Conservation (phyloP, 1,140 invertebrate species). For the Drosophila obscura region DNA sequence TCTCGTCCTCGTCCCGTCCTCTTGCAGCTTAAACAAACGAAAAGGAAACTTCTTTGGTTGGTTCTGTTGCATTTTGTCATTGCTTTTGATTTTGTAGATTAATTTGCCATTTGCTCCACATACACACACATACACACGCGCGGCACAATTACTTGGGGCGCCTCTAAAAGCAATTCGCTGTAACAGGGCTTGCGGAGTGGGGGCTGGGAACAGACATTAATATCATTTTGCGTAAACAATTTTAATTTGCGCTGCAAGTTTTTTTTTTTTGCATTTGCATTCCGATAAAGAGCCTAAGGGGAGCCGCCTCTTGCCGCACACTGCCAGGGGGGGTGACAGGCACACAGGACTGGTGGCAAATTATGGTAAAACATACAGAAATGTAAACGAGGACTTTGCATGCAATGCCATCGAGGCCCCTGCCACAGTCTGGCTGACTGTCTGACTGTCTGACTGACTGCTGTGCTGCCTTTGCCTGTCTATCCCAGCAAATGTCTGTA, state of each 20-base stretch:
- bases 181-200: conserved; percentile 22
- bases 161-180: conserved; percentile 74
- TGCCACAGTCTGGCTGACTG: conserved; percentile 18
- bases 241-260: conserved; percentile 67
- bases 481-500: conserved; percentile 12
- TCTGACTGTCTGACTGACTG: too few relatives aligned
- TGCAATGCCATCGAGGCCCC: conserved; percentile 45
- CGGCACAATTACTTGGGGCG: conserved; percentile 43
- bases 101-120: conserved; percentile 44
- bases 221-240: conserved; percentile 77
- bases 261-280: conserved; percentile 67
- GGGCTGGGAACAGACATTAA: conserved; percentile 47
- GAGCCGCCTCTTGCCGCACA: conserved; percentile 26
- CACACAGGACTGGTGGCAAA: conserved; percentile 61
- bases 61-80: not conserved
- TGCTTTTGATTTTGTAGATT: conserved; percentile 1
- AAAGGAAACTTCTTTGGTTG: not conserved
- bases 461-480: conserved; percentile 9
- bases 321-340: conserved; percentile 7
- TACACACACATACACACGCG: conserved; percentile 12
- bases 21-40: not conserved
- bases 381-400: conserved; percentile 64
- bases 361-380: conserved; percentile 76
- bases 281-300: conserved; percentile 33
- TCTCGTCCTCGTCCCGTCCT: too few relatives aligned